Base-by-base conservation (phyloP, 2,888 invertebrate genomes). In the Taenaris catops region DNA sequence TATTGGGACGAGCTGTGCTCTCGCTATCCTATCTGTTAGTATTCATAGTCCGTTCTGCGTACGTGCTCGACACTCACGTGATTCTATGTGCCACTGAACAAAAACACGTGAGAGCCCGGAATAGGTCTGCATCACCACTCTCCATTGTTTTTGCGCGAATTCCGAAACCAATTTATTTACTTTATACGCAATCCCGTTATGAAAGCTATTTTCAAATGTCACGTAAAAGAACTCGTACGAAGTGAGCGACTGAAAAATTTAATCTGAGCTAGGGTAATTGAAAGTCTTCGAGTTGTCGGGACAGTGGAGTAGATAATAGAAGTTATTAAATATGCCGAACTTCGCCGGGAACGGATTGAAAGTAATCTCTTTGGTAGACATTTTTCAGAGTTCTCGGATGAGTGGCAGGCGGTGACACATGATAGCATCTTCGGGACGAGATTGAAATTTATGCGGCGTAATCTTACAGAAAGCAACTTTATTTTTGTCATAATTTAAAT, bases 261-360 rank as follows among this genome's bases (percentile, higher is more conserved):
- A 61, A 64, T 59, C 58, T 53, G 48, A 55, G 49, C 48, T 49
- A 45, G 46, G 51, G 58, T 74, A 76, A 79, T 75, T 73, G 72
- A 75, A 72, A 57, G 68, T 74, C 71, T 66, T 48, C 53, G 53
- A 57, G 55, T 57, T 55, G 50, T 49, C 55, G 50, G 56, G 49
- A 60, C 54, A 58, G 49, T 63, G 64, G 66, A 59, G 64, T 63
- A 69, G 70, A 76, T 74, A 75, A 76, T 66, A 63, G 65, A 68
- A 49, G 62, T 73, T 71, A 69, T 75, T 71, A 71, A 72, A 72
- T 66, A 66, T 75, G 74, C 74, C 75, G 66, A 78, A 73, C 69
- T 66, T 67, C 49, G 48, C 55, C 48, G 58, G 51, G 61, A 71
- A 74, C 63, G 69, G 72, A 76, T 78, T 72, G 69, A 58, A 63